Evolutionary conservation across 2,888 invertebrate species (phyloP).

Genomic region (Temnothorax rugatulus): DNA sequence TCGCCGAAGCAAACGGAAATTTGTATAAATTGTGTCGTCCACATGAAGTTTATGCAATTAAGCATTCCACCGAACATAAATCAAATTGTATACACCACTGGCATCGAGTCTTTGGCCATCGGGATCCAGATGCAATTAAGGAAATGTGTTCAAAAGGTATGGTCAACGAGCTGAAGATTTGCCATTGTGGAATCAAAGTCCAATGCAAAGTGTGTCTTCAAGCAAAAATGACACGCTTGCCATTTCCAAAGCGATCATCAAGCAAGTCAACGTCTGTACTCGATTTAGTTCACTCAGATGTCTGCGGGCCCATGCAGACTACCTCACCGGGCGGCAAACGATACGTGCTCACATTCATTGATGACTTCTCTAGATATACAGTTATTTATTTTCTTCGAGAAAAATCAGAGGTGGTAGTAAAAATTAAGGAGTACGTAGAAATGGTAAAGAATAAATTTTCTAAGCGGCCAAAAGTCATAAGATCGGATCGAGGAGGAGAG

Average conservation of each 20-base stretch:
- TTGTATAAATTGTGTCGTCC: neutral
- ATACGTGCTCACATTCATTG: neutral
- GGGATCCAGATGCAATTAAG: neutral
- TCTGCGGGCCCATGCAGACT: neutral
- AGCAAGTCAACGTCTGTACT: neutral
- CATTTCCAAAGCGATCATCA: neutral
- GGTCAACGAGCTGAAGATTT: neutral
- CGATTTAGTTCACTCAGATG: neutral
- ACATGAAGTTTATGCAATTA: too few species aligned
- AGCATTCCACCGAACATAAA: too few species aligned
- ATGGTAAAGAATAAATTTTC: neutral
- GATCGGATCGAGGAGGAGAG: neutral
- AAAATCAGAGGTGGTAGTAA: neutral
- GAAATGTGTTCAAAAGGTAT: neutral
- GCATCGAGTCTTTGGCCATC: neutral
- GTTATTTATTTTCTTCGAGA: neutral
- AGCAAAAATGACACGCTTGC: neutral
- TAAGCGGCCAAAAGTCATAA: neutral
- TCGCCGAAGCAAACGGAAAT: neutral
- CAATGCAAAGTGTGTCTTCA: neutral
- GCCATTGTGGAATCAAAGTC: neutral
- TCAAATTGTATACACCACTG: neutral
- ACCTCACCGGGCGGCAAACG: neutral
- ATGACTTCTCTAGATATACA: neutral
- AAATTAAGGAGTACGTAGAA: neutral